Conservation (phyloP, 2,888 invertebrate genomes). For the Notocelia uddmanniana region DNA sequence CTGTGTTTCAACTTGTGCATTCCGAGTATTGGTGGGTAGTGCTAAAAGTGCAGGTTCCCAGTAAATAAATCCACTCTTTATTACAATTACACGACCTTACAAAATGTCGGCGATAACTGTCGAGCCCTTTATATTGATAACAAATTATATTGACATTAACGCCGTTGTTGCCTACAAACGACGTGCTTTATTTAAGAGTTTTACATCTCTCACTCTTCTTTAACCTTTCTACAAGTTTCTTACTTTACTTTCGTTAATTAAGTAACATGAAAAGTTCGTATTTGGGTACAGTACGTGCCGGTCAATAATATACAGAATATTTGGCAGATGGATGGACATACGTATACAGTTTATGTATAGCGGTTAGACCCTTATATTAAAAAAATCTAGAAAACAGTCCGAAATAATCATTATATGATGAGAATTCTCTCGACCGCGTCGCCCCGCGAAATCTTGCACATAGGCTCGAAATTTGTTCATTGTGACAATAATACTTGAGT, state of each 20-base stretch:
- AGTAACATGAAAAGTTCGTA: no score
- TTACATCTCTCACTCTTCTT: background rate
- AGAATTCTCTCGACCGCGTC: no score
- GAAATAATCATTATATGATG: no score
- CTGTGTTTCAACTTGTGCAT: background rate
- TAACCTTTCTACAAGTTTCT: background rate
- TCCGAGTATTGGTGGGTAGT: background rate
- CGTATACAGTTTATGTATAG: no score
- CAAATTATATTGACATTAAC: slow-evolving; percentile 4
- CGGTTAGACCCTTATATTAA: no score
- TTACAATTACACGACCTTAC: background rate
- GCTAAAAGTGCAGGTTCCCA: slow-evolving; percentile 30
- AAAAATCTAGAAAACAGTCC: no score
- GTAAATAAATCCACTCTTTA: slow-evolving; percentile 12
- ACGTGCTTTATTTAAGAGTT: background rate
- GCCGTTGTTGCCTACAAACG: background rate
- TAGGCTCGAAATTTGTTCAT: no score
- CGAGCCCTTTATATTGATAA: slow-evolving; percentile 4
- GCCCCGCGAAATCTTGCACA: no score
- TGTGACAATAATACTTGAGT: no score
- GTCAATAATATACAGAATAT: no score
- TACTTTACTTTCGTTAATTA: background rate
- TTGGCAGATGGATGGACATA: no score
- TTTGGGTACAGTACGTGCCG: no score
- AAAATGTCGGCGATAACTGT: slow-evolving; percentile 7